Percentiles rank a stretch among this genome's conserved stretches.
Conservation (phyloP, 1,140 invertebrate species). For the Globodera rostochiensis region DNA sequence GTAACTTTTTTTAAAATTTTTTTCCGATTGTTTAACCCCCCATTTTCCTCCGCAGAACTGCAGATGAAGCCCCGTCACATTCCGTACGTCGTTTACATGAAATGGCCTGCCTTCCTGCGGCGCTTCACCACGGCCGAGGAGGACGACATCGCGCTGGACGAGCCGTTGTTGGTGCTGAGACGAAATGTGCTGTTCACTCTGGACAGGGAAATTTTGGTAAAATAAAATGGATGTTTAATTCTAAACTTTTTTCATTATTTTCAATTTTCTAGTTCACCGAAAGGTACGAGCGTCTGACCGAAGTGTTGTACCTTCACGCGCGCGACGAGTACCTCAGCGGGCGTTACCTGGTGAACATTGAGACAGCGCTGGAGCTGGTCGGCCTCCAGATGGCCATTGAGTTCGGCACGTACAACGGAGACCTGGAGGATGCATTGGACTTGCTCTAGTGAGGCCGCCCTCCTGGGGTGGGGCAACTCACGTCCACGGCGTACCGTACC, state of each 20-base stretch:
- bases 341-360: constrained; percentile 49
- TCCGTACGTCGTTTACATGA: constrained; percentile 42
- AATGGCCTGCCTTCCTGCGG: constrained; percentile 50
- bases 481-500: neutral
- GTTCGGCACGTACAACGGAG: constrained; percentile 42
- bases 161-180: constrained; percentile 48
- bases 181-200: constrained; percentile 49
- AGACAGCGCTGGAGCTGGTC: constrained; percentile 43
- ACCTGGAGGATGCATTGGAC: constrained; percentile 44
- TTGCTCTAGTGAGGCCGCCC: constrained; percentile 40
- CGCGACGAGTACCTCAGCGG: constrained; percentile 50
- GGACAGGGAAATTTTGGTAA: constrained; percentile 37
- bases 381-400: constrained; percentile 51
- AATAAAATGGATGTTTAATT: constrained; percentile 14
- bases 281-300: constrained; percentile 42
- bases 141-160: constrained; percentile 50
- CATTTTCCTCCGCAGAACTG: constrained; percentile 42
- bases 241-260: neutral
- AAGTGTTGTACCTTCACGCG: constrained; percentile 53
- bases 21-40: neutral
- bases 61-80: constrained; percentile 55
- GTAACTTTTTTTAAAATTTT: constrained; percentile 12
- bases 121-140: constrained; percentile 48
- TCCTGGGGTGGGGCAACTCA: neutral
- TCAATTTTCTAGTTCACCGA: constrained; percentile 32